Evolutionary conservation across 2,888 invertebrate genomes (phyloP), one percentile per base, ranked within the genome.

Genomic region (Synanthedon formicaeformis): DNA sequence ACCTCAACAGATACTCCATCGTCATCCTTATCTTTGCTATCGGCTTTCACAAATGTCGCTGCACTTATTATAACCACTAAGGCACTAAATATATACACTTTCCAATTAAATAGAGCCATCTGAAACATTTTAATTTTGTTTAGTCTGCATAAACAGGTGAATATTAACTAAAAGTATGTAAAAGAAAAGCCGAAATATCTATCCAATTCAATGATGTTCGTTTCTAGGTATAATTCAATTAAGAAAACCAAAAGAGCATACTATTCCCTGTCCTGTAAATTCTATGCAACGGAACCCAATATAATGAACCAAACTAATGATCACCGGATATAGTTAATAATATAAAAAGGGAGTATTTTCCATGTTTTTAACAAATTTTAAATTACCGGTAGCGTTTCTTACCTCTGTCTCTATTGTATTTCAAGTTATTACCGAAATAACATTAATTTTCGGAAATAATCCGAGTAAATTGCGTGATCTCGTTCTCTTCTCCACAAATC

Each of bases 1-100:
- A 86, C 86, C 83, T 86, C 86, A 54, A 87, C 76, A 12, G 75
- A 74, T 5, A 73, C 74, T 62, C 67, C 85, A 57, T 83, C 83
- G 56, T 83, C 83, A 51, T 78, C 78, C 13, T 62, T 56, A 53
- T 80, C 76, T 0, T 75, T 69, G 50, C 50, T 62, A 4, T 79
- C 76, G 8, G 74, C 71, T 48, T 54, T 64, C 13, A 65, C 67
- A 55, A 69, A 59, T 50, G 59, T 63, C 50, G 66, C 57, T 34
- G 69, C 63, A 53, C 69, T 64, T 41, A 71, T 56, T 58, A 82
- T 59, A 57, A 81, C 64, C 62, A 85, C 57, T 57, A 82, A 66
- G 60, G 72, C 75, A 67, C 76, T 65, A 50, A 71, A 59, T 57
- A 78, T 50, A 63, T 64, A 71, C 56, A 76, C 53, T 63, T 66